Percentiles rank a stretch among this genome's conserved stretches.
Conservation (phyloP, 2,797 vertebrate genomes). For the Rhincodon typus region DNA sequence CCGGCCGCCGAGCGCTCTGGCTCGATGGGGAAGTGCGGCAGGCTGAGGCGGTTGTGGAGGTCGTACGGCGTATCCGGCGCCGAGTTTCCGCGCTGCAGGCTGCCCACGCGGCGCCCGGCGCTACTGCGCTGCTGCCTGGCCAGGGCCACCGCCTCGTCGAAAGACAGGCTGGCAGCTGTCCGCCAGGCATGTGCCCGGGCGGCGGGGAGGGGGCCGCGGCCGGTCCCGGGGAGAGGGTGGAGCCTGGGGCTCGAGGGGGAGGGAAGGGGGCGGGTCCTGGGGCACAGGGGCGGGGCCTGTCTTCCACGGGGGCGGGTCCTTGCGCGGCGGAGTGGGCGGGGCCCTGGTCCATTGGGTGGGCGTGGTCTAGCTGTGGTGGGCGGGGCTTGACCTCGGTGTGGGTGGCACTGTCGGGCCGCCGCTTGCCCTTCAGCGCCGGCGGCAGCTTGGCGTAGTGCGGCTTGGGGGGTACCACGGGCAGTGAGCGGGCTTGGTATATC, state of each 20-base stretch:
- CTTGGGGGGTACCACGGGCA: constrained; percentile 5
- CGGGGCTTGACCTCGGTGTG: too few species aligned
- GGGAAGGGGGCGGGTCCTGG: accelerated
- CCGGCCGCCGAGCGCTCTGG: too few species aligned
- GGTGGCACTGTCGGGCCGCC: background rate
- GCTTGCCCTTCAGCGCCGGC: background rate
- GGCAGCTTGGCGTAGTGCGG: constrained; percentile 7
- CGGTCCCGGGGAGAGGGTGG: accelerated
- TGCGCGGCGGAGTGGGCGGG: too few species aligned
- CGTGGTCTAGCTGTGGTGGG: too few species aligned
- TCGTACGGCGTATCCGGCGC: accelerated
- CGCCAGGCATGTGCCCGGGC: background rate
- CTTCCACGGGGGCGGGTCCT: too few species aligned
- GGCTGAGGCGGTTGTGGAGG: too few species aligned
- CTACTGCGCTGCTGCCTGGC: background rate
- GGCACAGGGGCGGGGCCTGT: too few species aligned
- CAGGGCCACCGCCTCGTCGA: background rate
- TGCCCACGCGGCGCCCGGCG: background rate
- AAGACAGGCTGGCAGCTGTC: background rate
- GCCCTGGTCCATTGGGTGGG: too few species aligned
- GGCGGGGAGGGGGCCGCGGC: background rate
- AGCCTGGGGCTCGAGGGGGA: too few species aligned
- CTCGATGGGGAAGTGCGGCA: too few species aligned
- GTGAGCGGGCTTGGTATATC: background rate
- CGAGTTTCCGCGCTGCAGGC: background rate